These are phyloP conservation scores for Myotis daubentonii DNA, from an alignment of 2,797 vertebrate species.

Conservation along the genomic window DNA sequence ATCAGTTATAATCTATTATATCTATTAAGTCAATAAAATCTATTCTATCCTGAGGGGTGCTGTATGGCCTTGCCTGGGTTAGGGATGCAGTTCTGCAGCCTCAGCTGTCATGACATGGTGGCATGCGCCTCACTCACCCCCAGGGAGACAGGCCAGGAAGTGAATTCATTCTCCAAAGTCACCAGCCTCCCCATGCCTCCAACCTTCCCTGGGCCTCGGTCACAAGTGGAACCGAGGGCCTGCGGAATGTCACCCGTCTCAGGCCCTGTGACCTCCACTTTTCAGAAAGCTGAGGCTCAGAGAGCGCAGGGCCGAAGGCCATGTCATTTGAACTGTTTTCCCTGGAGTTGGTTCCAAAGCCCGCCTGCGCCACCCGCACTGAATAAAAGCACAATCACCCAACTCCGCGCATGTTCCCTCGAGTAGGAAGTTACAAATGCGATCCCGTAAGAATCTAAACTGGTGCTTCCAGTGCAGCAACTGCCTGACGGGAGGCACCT, in stretches of 20 bases:
- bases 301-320: neutral
- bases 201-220: neutral
- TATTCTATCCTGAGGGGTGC: neutral
- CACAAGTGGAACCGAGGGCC: neutral
- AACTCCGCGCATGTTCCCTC: neutral
- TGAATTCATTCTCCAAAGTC: neutral
- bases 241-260: neutral
- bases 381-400: neutral
- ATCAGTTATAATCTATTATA: neutral
- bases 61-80: neutral
- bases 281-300: neutral
- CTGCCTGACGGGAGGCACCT: neutral
- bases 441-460: neutral
- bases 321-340: neutral
- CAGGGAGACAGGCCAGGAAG: neutral
- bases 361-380: neutral
- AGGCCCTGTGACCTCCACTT: neutral
- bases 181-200: neutral
- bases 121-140: neutral
- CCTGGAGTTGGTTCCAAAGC: neutral
- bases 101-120: neutral
- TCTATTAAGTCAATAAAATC: neutral
- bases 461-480: slow-evolving; percentile 16
- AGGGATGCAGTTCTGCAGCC: neutral
- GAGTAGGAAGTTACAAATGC: neutral